Conservation (phyloP, 1,140 invertebrate genomes). For the Anastrepha obliqua region DNA sequence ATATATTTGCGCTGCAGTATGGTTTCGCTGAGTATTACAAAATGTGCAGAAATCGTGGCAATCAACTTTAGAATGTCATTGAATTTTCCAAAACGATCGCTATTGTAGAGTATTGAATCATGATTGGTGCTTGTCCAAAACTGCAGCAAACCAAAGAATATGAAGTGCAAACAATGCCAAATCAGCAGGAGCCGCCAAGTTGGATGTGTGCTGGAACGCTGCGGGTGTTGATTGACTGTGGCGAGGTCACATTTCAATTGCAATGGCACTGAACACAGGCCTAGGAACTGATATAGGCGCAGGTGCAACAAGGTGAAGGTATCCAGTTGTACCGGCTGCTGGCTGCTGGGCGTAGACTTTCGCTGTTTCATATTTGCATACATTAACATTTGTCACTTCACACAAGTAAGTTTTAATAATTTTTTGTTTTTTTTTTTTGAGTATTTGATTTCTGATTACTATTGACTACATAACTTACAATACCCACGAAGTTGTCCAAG, state of each 20-base stretch:
- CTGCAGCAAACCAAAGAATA: slow-evolving; percentile 24
- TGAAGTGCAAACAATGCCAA: slow-evolving; percentile 36
- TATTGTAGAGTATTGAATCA: slow-evolving; percentile 47
- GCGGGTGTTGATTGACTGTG: slow-evolving; percentile 27
- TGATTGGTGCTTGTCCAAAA: slow-evolving; percentile 37
- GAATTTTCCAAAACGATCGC: slow-evolving; percentile 53
- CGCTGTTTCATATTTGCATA: slow-evolving; percentile 28
- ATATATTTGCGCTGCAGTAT: neutral
- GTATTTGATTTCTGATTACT: neutral
- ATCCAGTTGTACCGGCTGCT: slow-evolving; percentile 8
- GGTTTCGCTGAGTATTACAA: slow-evolving; percentile 46
- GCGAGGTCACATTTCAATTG: slow-evolving; percentile 26
- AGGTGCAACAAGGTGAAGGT: slow-evolving; percentile 28
- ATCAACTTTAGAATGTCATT: slow-evolving; percentile 53
- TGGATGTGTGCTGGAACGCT: neutral
- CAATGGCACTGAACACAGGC: slow-evolving; percentile 40
- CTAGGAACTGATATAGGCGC: slow-evolving; percentile 35
- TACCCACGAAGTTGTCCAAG: neutral
- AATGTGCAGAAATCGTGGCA: neutral
- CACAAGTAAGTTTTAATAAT: neutral
- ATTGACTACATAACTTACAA: neutral
- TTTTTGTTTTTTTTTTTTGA: no score
- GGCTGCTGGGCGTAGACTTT: neutral
- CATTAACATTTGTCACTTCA: neutral
- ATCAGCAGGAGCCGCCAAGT: neutral